Conservation (phyloP, 2,113 vertebrate genomes). For the Myiagra hebetior region DNA sequence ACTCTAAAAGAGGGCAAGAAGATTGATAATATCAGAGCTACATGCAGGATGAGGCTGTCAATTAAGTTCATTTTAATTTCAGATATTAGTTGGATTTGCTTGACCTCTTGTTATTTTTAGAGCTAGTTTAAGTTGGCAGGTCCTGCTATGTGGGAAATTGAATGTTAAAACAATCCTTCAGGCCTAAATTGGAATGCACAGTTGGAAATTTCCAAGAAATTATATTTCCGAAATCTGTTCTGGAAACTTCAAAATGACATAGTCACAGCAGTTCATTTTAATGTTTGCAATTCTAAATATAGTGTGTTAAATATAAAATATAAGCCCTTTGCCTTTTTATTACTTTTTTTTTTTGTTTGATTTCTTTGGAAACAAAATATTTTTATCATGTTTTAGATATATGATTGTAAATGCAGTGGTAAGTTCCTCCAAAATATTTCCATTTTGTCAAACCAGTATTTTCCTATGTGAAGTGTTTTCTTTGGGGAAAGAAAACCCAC, state of each 20-base stretch:
- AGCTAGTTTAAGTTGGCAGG: slow-evolving; percentile 9
- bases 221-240: neutral
- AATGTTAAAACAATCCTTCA: neutral
- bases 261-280: neutral
- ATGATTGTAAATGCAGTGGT: neutral
- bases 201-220: slow-evolving; percentile 47
- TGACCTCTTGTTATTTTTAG: slow-evolving; percentile 19
- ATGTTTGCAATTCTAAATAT: neutral
- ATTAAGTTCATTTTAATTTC: neutral
- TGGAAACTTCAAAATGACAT: neutral
- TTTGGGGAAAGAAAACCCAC: neutral
- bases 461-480: slow-evolving; percentile 1
- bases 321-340: neutral
- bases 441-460: neutral
- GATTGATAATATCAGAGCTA: neutral
- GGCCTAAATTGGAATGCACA: neutral
- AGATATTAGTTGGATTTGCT: neutral
- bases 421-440: neutral
- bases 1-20: neutral
- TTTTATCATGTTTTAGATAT: neutral
- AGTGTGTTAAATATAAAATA: neutral
- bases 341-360: neutral
- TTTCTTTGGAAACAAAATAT: neutral
- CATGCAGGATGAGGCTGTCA: neutral
- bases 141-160: neutral